Conservation (phyloP, 2,113 vertebrate species). For the Chrysemys picta region DNA sequence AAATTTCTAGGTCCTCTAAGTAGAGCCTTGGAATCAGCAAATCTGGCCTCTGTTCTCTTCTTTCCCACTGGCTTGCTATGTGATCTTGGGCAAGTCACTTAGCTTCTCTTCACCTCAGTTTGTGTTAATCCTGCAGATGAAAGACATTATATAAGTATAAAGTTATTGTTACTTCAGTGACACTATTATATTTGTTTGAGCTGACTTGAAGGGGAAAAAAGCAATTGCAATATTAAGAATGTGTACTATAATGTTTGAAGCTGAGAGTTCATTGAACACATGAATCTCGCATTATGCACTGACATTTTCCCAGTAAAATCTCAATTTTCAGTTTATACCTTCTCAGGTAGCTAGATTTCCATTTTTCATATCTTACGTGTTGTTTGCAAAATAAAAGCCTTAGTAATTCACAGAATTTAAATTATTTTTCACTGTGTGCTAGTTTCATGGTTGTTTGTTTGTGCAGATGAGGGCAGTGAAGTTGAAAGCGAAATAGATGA, state of each 20-base stretch:
- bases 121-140: neutral
- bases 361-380: neutral
- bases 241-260: neutral
- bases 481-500: slow-evolving; percentile 88
- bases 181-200: neutral
- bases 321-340: neutral
- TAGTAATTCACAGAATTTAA: slow-evolving; percentile 30
- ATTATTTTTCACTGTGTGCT: neutral
- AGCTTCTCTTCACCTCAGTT: neutral
- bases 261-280: neutral
- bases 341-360: neutral
- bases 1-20: neutral
- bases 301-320: neutral
- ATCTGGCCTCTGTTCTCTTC: neutral
- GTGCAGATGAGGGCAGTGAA: slow-evolving; percentile 87
- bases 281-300: neutral
- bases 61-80: neutral
- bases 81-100: neutral
- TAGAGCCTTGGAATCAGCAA: neutral
- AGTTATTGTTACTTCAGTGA: neutral
- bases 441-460: slow-evolving; percentile 71
- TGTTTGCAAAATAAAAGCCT: neutral
- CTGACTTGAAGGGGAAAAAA: neutral
- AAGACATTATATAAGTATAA: neutral
- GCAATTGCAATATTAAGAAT: neutral